Conservation (phyloP, 2,113 vertebrate species). For the Albula goreensis region DNA sequence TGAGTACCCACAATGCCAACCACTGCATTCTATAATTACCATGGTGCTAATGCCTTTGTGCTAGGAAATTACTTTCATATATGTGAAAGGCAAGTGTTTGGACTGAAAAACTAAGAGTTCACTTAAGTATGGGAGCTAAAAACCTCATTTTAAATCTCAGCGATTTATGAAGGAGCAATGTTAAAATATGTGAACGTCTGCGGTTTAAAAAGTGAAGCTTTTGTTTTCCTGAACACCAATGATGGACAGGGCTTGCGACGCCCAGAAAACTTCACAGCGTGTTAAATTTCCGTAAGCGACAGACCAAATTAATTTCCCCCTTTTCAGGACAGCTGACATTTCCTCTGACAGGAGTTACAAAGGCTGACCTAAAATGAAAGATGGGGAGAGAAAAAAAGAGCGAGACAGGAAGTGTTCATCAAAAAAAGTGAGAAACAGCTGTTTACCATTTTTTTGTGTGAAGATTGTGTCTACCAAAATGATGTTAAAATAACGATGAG, state of each 20-base stretch:
- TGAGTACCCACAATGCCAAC: background rate
- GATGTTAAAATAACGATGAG: background rate
- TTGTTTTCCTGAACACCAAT: background rate
- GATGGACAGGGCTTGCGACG: background rate
- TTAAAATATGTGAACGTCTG: background rate
- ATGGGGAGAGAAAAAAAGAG: background rate
- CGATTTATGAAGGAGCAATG: background rate
- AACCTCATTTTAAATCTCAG: background rate
- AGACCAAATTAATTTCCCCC: constrained; percentile 20
- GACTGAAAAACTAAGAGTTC: background rate
- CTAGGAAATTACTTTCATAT: background rate
- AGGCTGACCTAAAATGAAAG: constrained; percentile 21
- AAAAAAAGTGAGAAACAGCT: constrained; percentile 4
- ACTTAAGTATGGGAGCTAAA: background rate
- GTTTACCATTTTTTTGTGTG: background rate
- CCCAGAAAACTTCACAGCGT: background rate
- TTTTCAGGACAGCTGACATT: constrained; percentile 32
- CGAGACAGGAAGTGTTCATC: constrained; percentile 1
- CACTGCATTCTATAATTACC: background rate
- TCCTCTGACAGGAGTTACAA: constrained; percentile 17
- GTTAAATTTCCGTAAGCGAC: constrained; percentile 17
- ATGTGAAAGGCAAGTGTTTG: background rate
- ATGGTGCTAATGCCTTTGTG: background rate
- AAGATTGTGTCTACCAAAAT: background rate
- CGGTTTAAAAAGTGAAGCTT: background rate